Evolutionary conservation across 2,888 invertebrate species (phyloP), one percentile per base, ranked within the genome.

Genomic region (Microplitis manilae): DNA sequence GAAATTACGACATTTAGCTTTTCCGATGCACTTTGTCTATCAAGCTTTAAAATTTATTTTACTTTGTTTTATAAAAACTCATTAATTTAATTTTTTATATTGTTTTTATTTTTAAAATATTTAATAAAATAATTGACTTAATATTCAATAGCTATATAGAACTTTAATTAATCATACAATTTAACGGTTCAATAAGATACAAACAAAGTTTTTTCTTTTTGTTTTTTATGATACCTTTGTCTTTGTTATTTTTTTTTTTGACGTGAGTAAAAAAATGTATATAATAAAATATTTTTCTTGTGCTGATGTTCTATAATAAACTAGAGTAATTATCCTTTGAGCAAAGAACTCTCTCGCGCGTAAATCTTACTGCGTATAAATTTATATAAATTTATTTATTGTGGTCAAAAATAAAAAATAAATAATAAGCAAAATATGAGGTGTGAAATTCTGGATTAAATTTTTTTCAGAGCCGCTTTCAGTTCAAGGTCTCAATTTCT

Each of bases 321-420:
- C 82, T 81, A 85, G 86, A 86, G 87, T 87, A 86, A 87, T 87
- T 87, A 87, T 87, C 85, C 85, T 84, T 84, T 86, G 84, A 86
- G 83, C 86, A 83, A 81, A 81, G 81, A 81, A 83, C 83, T 80
- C 13, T 50, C 13, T 50, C 13, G 8, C 50, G 50, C 13, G 50
- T 13, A 13, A 50, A 50, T 13, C 8, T 50, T 30, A 30, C 30
- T 87, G 87, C 87, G 87, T 87, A 87, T 85, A 84, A 30, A 30
- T 30, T 30, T 30, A 30, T 30, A 30, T 30, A 2, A 30, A 2
- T 30, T 30, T 30, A 30, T 4, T 30, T 30, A 30, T 30, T 30
- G 30, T 4, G 30, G 30, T 30, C 4, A 30, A 30, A 30, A 30
- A 30, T 30, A 50, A 13, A 20, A 20, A 20, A 20, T 2, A 30